These are phyloP conservation scores for Nesoenas mayeri DNA, from an alignment of 2,113 vertebrate species.

Conservation along the genomic window DNA sequence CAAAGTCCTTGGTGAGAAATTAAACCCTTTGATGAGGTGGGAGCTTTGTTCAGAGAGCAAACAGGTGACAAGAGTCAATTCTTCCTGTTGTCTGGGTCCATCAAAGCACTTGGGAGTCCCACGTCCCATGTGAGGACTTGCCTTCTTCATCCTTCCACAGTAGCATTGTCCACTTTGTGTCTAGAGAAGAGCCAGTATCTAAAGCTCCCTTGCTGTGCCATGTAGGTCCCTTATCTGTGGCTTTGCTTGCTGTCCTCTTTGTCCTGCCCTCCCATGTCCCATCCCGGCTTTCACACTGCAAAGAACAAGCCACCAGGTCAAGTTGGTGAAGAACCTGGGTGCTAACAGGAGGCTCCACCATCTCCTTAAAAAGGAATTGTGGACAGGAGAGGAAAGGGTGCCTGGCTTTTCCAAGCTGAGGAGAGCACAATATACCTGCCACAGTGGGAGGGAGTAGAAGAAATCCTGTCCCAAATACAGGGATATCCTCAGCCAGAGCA, in stretches of 20 bases:
- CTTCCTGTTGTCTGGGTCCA: background rate
- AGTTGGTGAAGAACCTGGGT: background rate
- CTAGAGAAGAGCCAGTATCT: background rate
- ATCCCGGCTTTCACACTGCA: background rate
- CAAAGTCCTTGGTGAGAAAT: background rate
- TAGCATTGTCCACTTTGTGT: background rate
- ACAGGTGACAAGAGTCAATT: background rate
- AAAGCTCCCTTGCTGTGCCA: background rate
- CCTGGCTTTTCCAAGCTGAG: background rate
- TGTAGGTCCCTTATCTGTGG: background rate
- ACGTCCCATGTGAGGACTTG: rapidly evolving
- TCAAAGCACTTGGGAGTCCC: background rate
- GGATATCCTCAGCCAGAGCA: background rate
- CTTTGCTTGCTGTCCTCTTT: background rate
- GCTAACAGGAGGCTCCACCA: background rate
- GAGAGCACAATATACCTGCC: background rate
- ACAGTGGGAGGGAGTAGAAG: background rate
- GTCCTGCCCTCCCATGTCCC: background rate
- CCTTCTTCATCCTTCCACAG: background rate
- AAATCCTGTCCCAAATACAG: background rate
- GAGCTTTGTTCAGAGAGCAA: background rate
- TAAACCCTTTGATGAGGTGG: background rate
- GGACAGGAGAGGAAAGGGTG: background rate
- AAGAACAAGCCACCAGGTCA: background rate
- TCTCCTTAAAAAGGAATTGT: background rate